Base-by-base conservation (phyloP, 2,888 invertebrate species). In the Nomada lathburiana region DNA sequence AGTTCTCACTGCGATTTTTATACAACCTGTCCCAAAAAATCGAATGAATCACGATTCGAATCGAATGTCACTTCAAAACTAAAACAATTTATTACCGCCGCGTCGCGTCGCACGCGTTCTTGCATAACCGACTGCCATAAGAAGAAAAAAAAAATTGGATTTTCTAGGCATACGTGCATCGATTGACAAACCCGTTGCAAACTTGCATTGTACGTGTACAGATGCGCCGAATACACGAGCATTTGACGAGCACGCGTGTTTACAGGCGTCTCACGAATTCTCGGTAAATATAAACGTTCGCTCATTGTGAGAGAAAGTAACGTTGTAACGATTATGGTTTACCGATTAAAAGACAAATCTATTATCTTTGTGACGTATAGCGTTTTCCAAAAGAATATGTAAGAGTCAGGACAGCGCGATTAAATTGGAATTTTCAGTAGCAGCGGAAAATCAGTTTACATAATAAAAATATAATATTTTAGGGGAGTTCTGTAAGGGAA, bases 291-390 rank as follows among this genome's bases (percentile, higher is more conserved):
- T 81, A 86, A 86, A 75, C 67, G 84, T 79, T 67, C 79, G 63
- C 29, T 74, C 82, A 70, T 80, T 78, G 80, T 67, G 60, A 73
- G 82, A 79, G 86, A 86, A 86, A 86, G 86, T 79, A 81, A 71
- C 55, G 74, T 71, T 71, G 76, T 65, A 23, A 42, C 78, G 77
- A 84, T 80, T 82, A 82, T 76, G 65, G 67, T 75, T 59, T 77
- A 52, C 47, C 59, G 69, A 60, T 63, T 26, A 67, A 74, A 73
- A 74, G 59, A 67, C 42, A 62, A 75, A 50, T 52, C 44, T 52
- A 26, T 13, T n/a, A 10, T 5, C 11, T 36, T 20, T 53, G 36
- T 36, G 36, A 50, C 44, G 13, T 59, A 44, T 23, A n/a, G 20
- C n/a, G 52, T 53, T 65, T 36, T 7, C 7, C 29, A 20, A n/a